Evolutionary conservation across 2,888 invertebrate species (phyloP), one percentile per base, ranked within the genome.

Genomic region (Lasioglossum vierecki): DNA sequence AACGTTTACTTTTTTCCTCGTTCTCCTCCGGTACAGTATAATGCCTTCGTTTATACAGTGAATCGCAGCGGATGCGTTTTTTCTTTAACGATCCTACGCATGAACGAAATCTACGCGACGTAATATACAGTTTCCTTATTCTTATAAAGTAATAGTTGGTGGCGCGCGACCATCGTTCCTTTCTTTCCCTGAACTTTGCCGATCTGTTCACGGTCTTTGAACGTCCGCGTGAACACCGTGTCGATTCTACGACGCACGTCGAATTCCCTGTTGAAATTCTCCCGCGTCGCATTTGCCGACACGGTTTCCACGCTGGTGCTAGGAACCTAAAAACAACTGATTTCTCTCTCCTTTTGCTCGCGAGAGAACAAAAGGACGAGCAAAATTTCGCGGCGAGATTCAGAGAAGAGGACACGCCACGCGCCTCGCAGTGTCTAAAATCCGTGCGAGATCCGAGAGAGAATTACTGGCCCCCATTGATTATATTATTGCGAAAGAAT

Each of bases 401-500:
- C 80, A 76, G 63, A 60, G 53, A 53, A 13, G 76, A 81, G 66
- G 79, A 80, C 85, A 88, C 87, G 84, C 82, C 85, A 91, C 92
- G 93, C 93, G 92, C 93, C 92, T 91, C 92, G 91, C 90, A 90
- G 92, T 93, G 91, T 92, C 93, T 93, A 93, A 94, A 63, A 93
- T 94, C 94, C 93, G 93, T 94, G 94, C 94, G 94, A 94, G 94
- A 94, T 94, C 94, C 93, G 92, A 94, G 95, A 93, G 93, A 95
- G 92, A 94, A 94, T 95, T 95, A 95, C 95, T 95, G 95, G 95
- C 95, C 95, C 94, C 95, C 89, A 91, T 91, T 91, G 90, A 86
- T 91, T 91, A 91, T 83, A 87, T 87, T 89, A 89, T 86, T 89
- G 82, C 84, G 78, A 88, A 79, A 87, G 82, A 86, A 88, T 88